Base-by-base conservation (phyloP, 1,140 invertebrate species). In the Galendromus occidentalis region DNA sequence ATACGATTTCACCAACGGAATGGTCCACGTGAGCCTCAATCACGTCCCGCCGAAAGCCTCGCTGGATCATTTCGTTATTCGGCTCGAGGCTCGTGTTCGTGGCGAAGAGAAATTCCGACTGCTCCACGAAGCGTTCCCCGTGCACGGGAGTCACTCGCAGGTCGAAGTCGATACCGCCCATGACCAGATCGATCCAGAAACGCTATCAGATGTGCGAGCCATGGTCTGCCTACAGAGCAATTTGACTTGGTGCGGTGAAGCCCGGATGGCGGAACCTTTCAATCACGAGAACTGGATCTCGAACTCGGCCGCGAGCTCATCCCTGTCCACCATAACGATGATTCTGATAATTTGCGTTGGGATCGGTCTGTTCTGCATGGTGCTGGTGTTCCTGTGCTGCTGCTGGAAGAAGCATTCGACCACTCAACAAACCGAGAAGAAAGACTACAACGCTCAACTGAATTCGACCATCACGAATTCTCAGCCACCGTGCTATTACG, bases 221-320 rank as follows among this genome's bases (percentile, higher is more conserved):
- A 84, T 85, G 69, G 76, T 91, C 1, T 91, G 88, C 69, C 76
- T 90, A 41, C 80, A 83, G 69, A 81, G 82, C 7, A 86, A 86
- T 72, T 80, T 81, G 29, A 83, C 86, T 29, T 84, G 85, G 67
- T 91, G 88, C 73, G 86, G 87, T 33, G 85, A 88, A 65, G 65
- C 67, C 29, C 70, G 68, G 42, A 44, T 69, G 22, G 71, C 70
- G 2, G 70, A 70, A 42, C 68, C 69, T 22, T 44, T 65, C 30
- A 66, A 39, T 39, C 65, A 66, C n/a, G 45, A 66, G 17, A 66
- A 64, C n/a, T 33, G 41, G 29, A 66, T 47, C 28, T 59, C 29
- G n/a, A 47, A 17, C n/a, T 45, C 25, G 44, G 33, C 65, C 14
- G 41, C 64, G 25, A 65, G 25, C 39, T 5, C 41, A 30, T 51